These are phyloP conservation scores for Catamblyrhynchus diadema DNA, from an alignment of 2,797 vertebrate species.

Conservation along the genomic window DNA sequence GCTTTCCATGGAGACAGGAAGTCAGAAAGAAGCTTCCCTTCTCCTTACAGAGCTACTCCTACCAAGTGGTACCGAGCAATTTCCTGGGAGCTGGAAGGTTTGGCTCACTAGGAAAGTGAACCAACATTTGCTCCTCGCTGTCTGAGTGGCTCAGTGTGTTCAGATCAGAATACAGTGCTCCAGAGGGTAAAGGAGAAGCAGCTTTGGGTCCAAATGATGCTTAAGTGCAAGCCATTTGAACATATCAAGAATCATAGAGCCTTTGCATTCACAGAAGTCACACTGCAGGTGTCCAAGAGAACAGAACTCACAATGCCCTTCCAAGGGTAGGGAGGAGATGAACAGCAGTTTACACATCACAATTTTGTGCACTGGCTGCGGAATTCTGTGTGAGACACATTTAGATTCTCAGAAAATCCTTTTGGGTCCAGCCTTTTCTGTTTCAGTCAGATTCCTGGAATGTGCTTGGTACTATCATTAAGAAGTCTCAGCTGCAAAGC, in stretches of 20 bases:
- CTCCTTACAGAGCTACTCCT: not conserved
- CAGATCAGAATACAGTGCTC: not conserved
- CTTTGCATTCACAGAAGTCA: not conserved
- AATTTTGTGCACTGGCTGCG: not conserved
- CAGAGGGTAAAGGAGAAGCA: not conserved
- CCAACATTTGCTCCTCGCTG: not conserved
- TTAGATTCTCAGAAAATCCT: not conserved
- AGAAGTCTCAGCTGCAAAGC: not conserved
- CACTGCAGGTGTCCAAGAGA: not conserved
- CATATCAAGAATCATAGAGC: not conserved
- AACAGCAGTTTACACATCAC: not conserved
- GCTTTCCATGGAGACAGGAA: not conserved
- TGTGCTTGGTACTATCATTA: not conserved
- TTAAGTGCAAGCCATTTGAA: not conserved
- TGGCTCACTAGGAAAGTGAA: not conserved
- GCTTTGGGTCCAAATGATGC: not conserved
- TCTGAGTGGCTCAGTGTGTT: not conserved
- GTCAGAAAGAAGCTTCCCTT: not conserved
- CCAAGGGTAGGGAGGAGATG: not conserved
- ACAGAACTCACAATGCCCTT: not conserved
- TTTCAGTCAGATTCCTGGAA: not conserved
- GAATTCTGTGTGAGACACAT: not conserved
- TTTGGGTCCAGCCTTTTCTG: not conserved
- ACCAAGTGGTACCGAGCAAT: not conserved
- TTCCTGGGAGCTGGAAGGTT: not conserved